Conservation (phyloP, 2,888 invertebrate genomes). For the Latrodectus elegans region DNA sequence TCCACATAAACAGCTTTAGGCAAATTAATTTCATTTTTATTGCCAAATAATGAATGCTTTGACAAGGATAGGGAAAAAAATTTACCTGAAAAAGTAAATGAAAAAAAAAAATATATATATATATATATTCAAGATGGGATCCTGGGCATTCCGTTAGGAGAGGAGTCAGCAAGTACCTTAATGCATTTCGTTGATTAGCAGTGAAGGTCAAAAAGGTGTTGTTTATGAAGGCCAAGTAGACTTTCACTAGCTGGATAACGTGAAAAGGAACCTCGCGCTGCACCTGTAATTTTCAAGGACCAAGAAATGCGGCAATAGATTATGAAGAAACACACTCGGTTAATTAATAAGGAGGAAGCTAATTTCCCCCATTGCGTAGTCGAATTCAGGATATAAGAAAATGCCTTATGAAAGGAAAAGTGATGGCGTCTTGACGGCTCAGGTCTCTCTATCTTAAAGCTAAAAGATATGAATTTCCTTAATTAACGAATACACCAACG, state of each 20-base stretch:
- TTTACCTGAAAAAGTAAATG: neutral
- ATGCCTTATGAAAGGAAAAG: neutral
- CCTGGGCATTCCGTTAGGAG: neutral
- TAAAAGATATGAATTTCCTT: too few relatives aligned
- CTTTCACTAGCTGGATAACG: slow-evolving; percentile 55
- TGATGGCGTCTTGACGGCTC: too few relatives aligned
- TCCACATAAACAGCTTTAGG: neutral
- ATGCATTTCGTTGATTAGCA: slow-evolving; percentile 58
- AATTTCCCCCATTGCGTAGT: slow-evolving; percentile 38
- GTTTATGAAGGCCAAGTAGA: slow-evolving; percentile 47
- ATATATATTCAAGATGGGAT: slow-evolving; percentile 39
- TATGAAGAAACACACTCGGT: slow-evolving; percentile 18
- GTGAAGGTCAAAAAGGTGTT: slow-evolving; percentile 59
- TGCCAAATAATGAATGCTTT: neutral
- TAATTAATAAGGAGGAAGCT: slow-evolving; percentile 51
- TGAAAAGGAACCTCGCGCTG: slow-evolving; percentile 12
- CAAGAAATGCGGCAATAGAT: slow-evolving; percentile 21
- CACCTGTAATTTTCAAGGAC: slow-evolving; percentile 45
- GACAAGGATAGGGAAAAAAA: neutral
- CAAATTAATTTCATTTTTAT: neutral
- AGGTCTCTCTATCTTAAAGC: too few relatives aligned
- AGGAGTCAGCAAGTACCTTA: neutral
- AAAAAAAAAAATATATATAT: neutral
- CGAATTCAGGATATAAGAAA: slow-evolving; percentile 27
- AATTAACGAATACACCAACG: too few relatives aligned